Base-by-base conservation (phyloP, 2,797 vertebrate genomes). In the Sibirionetta formosa region DNA sequence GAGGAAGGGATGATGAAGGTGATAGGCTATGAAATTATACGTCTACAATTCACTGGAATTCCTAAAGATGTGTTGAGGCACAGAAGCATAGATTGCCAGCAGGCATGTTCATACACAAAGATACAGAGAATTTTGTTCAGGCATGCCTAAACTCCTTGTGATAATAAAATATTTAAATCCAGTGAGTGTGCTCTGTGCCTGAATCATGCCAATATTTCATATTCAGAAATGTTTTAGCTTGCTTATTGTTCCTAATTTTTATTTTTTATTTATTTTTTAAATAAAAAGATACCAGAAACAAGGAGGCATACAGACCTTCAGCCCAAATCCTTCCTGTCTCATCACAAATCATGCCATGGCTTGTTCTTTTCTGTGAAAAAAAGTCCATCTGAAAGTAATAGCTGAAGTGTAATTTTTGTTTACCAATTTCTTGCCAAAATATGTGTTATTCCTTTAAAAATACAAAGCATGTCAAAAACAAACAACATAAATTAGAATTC, bases 11-110 rank as follows among this genome's bases (percentile, higher is more conserved):
- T 68, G 19, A 56, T 81, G 33, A 40, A 86, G 63, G 31, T 66
- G 38, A 29, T 29, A 63, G 46, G 56, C 46, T 48, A 50, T 58
- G 63, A 90, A 95, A 85, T 85, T n/a, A 33, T 11, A 40, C 31
- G 57, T 24, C 33, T 79, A 38, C 26, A 53, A 1, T 53, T 79
- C 36, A 60, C 27, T 80, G 70, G 53, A 56, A 0, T 91, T 76
- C 79, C 72, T 94, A 40, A 42, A 61, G 73, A 82, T 69, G 6
- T 76, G 93, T 88, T 86, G 63, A 73, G 89, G 83, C 80, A 60
- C 86, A 79, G 85, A 86, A 7, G 54, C 0, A 0, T 73, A 61
- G 58, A 36, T 86, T 88, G 77, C 84, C 72, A 54, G 17, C 24
- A 48, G 72, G 66, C 66, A 57, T 44, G 60, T 83, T 82, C 0